phyloP scores from a whole-genome alignment of 2,888 invertebrate genomes.

The Melipona beecheii region DNA sequence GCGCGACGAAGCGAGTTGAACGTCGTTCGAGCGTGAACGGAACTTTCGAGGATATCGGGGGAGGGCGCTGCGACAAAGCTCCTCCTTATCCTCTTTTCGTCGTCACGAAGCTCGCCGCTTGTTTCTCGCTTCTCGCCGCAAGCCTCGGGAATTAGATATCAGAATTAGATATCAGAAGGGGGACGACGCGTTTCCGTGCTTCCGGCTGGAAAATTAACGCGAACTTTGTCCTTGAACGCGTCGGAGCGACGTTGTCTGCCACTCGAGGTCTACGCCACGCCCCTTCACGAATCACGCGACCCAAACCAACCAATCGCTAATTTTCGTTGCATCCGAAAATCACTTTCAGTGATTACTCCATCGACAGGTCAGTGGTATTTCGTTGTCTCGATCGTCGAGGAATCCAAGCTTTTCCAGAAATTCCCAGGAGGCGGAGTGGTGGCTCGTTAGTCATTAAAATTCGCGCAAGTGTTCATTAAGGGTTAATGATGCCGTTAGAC shows the following conservation, averaged over 20 bases:
- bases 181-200: conserved; percentile 24
- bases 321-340: too few species aligned
- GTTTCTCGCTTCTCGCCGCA: conserved; percentile 49
- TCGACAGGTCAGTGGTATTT: neutral
- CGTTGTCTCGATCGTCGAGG: neutral
- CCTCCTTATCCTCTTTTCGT: conserved; percentile 47
- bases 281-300: too few species aligned
- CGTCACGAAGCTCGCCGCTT: conserved; percentile 30
- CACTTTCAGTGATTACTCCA: too few species aligned
- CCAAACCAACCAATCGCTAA: too few species aligned
- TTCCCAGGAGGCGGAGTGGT: conserved; percentile 49
- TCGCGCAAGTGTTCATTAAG: conserved; percentile 66
- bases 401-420: conserved; percentile 32
- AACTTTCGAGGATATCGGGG: conserved; percentile 35
- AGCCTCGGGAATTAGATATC: conserved; percentile 64
- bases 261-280: too few species aligned
- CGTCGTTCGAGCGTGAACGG: conserved; percentile 37
- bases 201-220: conserved; percentile 70
- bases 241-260: conserved; percentile 65
- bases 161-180: too few species aligned
- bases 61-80: conserved; percentile 16
- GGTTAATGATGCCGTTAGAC: conserved; percentile 69
- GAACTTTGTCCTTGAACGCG: conserved; percentile 34
- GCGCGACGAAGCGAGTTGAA: conserved; percentile 26
- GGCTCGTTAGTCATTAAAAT: conserved; percentile 64